A percentile compares a stretch with the other conserved stretches of the same genome.
phyloP scores from a whole-genome alignment of 2,888 invertebrate species.

The Clanis bilineata region DNA sequence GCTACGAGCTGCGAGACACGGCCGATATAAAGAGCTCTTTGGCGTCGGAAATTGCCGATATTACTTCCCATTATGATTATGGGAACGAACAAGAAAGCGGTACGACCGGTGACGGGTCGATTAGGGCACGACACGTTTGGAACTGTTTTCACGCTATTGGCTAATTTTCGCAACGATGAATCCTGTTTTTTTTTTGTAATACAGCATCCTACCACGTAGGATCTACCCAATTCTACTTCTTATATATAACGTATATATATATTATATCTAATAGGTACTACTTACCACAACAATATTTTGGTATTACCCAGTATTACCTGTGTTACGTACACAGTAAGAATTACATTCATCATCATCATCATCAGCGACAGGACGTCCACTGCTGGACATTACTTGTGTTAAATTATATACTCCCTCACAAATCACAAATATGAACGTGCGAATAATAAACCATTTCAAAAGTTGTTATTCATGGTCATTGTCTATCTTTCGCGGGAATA shows the following conservation, averaged over 20 bases:
- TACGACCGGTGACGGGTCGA: slow-evolving; percentile 45
- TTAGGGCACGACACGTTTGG: slow-evolving; percentile 35
- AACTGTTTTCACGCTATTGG: slow-evolving; percentile 62
- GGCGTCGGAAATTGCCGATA: slow-evolving; percentile 65
- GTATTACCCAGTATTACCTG: no score
- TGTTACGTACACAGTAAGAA: no score
- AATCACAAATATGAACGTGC: not conserved
- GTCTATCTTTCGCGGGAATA: not conserved
- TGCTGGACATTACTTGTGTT: not conserved
- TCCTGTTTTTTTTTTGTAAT: no score
- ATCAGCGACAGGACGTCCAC: no score
- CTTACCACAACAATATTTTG: no score
- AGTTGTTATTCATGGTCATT: not conserved
- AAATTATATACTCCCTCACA: not conserved
- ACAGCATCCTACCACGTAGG: no score
- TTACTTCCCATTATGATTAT: slow-evolving; percentile 71
- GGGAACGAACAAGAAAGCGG: slow-evolving; percentile 68
- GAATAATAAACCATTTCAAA: not conserved
- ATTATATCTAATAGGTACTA: no score
- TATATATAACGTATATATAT: no score
- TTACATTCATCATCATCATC: no score
- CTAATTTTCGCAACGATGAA: slow-evolving; percentile 33
- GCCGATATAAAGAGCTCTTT: slow-evolving; percentile 58
- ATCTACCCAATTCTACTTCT: no score
- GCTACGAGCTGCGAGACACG: slow-evolving; percentile 55